Evolutionary conservation across 2,888 invertebrate species (phyloP), one percentile per base, ranked within the genome.

Genomic region (Lycophotia porphyrea): DNA sequence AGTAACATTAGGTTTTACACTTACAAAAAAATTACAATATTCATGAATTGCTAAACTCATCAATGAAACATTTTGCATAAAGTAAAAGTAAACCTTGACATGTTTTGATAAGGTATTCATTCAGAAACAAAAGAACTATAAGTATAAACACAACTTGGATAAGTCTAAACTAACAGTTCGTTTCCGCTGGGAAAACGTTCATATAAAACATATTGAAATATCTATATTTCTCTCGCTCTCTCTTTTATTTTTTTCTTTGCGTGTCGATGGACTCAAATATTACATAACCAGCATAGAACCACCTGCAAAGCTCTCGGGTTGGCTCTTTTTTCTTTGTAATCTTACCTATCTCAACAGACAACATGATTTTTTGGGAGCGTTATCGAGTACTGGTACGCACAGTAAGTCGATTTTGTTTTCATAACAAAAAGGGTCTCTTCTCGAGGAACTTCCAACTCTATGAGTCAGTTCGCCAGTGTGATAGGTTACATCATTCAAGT

Each of bases 101-200:
- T 65, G 36, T 68, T 68, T 80, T 49, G 84, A 80, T 81, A 80
- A 84, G 34, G 21, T 47, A 55, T 74, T 80, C 44, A 84, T 81
- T 81, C 61, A 60, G 24, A 34, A 74, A 74, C 34, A 52, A 2
- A 42, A 60, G 44, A 36, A 44, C 7, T 72, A n/a, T 34, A 18
- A 39, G 4, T 69, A 52, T 11, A n/a, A 73, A 70, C 21, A 58
- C 63, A 55, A 58, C 7, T 63, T 60, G 18, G 4, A 7, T 8
- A 63, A 13, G n/a, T 63, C 18, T 55, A 44, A n/a, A 24, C 27
- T 34, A 39, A n/a, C 8, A n/a, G 39, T 39, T n/a, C 39, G 4
- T 63, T 34, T 39, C 8, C 15, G 3, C 3, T n/a, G 15, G 7
- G 15, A 3, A 36, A 36, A 39, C 13, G 4, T n/a, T 63, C n/a